Evolutionary conservation across 2,797 vertebrate species (phyloP).

Genomic region (Anabacerthia variegaticeps): DNA sequence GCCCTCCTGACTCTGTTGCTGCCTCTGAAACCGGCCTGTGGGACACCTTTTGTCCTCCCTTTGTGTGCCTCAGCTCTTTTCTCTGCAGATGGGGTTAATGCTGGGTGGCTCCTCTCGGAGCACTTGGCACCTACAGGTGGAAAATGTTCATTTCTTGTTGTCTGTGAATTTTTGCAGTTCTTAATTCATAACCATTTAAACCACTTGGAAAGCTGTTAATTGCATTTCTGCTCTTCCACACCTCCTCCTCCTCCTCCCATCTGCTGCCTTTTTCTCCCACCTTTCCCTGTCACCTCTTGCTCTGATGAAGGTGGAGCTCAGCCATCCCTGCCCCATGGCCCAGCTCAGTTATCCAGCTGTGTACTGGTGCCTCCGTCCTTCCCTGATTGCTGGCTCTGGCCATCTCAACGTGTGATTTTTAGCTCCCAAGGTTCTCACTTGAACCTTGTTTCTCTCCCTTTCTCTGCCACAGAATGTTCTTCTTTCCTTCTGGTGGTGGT

Average conservation of each 20-base stretch:
- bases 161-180: slow-evolving; percentile 29
- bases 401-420: neutral
- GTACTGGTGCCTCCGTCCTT: fast-evolving
- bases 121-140: neutral
- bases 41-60: neutral
- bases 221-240: neutral
- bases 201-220: slow-evolving; percentile 4
- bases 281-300: neutral
- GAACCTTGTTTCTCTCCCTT: neutral
- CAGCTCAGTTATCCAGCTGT: neutral
- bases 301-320: neutral
- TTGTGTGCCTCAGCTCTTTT: neutral
- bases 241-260: slow-evolving; percentile 34
- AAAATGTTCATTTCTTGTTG: neutral
- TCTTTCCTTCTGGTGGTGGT: neutral
- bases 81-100: neutral
- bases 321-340: neutral
- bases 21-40: neutral
- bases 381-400: neutral
- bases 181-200: slow-evolving; percentile 11
- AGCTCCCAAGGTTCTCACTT: neutral
- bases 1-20: neutral
- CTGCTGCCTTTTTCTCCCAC: neutral
- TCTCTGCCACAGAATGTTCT: neutral
- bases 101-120: fast-evolving